Percentiles rank a stretch among this genome's conserved stretches.
Conservation (phyloP, 2,888 invertebrate genomes). For the Cephus spinipes region DNA sequence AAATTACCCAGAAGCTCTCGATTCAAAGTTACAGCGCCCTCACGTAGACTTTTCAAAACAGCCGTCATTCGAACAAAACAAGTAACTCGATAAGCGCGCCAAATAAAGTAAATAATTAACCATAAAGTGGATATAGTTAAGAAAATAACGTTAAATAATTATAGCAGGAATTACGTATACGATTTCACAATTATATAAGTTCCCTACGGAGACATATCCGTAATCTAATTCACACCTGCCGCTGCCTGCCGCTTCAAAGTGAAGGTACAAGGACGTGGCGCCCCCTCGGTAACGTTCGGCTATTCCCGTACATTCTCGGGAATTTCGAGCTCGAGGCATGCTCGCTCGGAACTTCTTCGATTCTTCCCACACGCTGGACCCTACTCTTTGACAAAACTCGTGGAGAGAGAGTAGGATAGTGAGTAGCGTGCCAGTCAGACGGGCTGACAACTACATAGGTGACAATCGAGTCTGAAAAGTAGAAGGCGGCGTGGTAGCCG, state of each 20-base stretch:
- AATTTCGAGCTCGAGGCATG: not conserved
- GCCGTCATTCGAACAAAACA: no score
- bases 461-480: not conserved
- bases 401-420: not conserved
- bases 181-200: not conserved
- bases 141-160: not conserved
- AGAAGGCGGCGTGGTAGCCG: constrained; percentile 8
- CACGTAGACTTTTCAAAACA: not conserved
- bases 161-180: not conserved
- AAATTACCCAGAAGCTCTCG: not conserved
- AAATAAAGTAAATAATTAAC: not conserved
- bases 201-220: not conserved
- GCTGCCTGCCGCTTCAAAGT: not conserved
- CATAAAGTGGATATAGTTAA: not conserved
- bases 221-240: not conserved
- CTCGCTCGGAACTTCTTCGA: not conserved
- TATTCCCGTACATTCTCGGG: not conserved
- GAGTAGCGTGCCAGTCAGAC: not conserved
- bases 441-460: not conserved
- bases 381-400: not conserved
- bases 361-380: not conserved
- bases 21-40: not conserved
- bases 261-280: not conserved
- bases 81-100: not conserved
- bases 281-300: not conserved